Evolutionary conservation across 2,797 vertebrate genomes (phyloP).

Genomic region (Pantherophis alleghaniensis): DNA sequence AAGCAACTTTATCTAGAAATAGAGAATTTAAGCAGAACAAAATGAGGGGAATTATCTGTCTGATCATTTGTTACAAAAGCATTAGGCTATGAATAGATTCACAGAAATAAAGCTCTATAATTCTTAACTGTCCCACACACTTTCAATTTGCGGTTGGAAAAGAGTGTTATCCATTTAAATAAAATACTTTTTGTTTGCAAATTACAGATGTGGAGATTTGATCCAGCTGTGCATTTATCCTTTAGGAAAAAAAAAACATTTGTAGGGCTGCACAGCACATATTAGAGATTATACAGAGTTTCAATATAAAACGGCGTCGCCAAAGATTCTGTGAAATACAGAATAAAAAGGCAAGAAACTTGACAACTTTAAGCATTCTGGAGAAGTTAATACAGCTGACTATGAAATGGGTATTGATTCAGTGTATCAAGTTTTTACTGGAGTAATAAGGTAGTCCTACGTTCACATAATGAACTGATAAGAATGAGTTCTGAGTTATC

Average conservation of each 20-base stretch:
- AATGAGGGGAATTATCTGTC: conserved; percentile 1
- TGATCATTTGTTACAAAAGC: conserved; percentile 41
- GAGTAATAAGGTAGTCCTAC: conserved; percentile 18
- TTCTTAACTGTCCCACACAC: not conserved
- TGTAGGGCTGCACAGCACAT: not conserved
- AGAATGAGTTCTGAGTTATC: conserved; percentile 32
- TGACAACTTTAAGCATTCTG: not conserved
- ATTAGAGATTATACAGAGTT: not conserved
- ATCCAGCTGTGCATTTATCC: not conserved
- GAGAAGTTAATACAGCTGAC: not conserved
- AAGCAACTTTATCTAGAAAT: conserved; percentile 8
- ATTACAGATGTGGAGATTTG: not conserved
- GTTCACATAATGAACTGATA: conserved; percentile 21
- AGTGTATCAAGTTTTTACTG: not conserved
- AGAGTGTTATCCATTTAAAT: not conserved
- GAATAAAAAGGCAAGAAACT: not conserved
- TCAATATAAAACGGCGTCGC: not conserved
- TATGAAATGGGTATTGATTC: not conserved
- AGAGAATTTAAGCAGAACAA: conserved; percentile 34
- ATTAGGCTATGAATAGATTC: not conserved
- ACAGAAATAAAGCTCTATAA: not conserved
- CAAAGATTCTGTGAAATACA: not conserved
- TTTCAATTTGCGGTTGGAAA: not conserved
- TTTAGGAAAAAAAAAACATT: not conserved
- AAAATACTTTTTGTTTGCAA: not conserved